A percentile compares a stretch with the other conserved stretches of the same genome.
phyloP scores from a whole-genome alignment of 2,113 vertebrate genomes.

The Psammodynastes pulverulentus region DNA sequence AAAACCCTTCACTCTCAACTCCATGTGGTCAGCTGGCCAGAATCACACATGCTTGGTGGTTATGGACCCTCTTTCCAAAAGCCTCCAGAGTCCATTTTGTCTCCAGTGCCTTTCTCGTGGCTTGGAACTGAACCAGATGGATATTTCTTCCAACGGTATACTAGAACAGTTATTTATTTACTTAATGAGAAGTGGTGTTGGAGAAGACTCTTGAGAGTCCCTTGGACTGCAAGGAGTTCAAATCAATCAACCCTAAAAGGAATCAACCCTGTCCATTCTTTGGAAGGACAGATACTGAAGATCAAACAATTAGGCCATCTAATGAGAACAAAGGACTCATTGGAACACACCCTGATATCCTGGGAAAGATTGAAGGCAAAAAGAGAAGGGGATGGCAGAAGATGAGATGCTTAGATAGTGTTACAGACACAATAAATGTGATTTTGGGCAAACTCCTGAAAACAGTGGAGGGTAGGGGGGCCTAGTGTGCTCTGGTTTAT shows the following conservation, averaged over 20 bases:
- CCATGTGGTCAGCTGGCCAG: no score
- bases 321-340: not conserved
- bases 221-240: not conserved
- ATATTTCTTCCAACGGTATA: no score
- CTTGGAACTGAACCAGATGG: no score
- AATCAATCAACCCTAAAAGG: not conserved
- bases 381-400: not conserved
- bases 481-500: not conserved
- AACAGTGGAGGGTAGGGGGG: not conserved
- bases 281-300: not conserved
- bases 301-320: not conserved
- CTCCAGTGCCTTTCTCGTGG: no score
- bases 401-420: not conserved
- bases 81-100: no score
- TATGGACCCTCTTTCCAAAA: no score
- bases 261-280: not conserved
- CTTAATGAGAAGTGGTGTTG: not conserved
- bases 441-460: not conserved
- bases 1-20: no score
- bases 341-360: not conserved
- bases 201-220: no score
- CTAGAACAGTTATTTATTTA: not conserved
- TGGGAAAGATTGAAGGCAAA: not conserved
- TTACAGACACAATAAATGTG: not conserved
- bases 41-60: no score